Evolutionary conservation across 2,113 vertebrate species (phyloP).

Genomic region (Lepus timidus): DNA sequence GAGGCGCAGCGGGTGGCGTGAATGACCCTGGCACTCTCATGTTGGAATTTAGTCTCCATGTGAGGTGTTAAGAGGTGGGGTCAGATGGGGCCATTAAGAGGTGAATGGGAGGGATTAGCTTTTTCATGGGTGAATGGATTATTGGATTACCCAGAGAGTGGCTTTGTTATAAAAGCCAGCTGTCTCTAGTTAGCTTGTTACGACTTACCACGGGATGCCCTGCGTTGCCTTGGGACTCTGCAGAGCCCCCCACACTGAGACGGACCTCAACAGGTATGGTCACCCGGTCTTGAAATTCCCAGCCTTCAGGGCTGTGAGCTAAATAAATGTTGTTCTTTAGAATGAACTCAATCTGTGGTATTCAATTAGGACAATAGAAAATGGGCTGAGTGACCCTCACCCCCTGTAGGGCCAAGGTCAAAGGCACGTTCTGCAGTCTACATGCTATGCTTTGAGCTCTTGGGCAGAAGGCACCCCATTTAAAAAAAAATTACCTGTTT

Average conservation of each 20-base stretch:
- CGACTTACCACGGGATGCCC: too few species aligned
- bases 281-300: neutral
- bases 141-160: too few species aligned
- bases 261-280: neutral
- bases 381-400: neutral
- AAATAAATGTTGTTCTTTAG: neutral
- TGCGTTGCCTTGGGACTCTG: neutral
- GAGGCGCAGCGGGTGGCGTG: neutral
- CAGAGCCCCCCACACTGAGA: neutral
- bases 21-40: neutral
- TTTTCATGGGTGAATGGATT: neutral
- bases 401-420: too few species aligned
- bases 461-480: neutral
- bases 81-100: neutral
- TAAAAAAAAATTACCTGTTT: too few species aligned
- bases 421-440: too few species aligned
- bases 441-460: neutral
- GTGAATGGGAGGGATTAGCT: neutral
- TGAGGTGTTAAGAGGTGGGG: neutral
- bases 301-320: neutral
- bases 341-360: neutral
- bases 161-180: neutral
- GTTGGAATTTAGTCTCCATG: neutral
- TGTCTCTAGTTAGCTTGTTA: neutral
- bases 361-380: neutral